These are phyloP conservation scores for Pseudanteris insignis DNA, from an alignment of 2,888 invertebrate genomes.

Conservation along the genomic window DNA sequence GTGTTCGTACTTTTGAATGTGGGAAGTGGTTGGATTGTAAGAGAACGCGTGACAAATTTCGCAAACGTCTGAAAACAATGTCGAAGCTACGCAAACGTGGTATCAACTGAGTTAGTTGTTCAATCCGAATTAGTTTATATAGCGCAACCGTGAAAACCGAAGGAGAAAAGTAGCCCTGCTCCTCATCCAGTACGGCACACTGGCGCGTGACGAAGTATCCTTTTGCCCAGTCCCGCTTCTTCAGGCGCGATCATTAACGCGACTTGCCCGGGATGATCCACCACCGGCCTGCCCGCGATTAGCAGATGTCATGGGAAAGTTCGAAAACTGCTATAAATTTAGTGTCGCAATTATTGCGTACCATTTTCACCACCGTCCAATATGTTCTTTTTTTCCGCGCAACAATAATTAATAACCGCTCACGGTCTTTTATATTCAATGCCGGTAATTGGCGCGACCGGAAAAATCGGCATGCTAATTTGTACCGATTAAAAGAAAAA, in stretches of 20 bases:
- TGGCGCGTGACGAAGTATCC: constrained; percentile 63
- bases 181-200: constrained; percentile 60
- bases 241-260: constrained; percentile 36
- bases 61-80: constrained; percentile 28
- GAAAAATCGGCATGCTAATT: too few species aligned
- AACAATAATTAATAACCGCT: constrained; percentile 7
- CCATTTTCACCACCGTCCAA: constrained; percentile 17
- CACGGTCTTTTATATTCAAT: too few species aligned
- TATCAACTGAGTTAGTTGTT: constrained; percentile 56
- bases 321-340: constrained; percentile 34
- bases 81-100: constrained; percentile 48
- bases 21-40: constrained; percentile 1
- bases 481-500: too few species aligned
- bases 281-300: constrained; percentile 28
- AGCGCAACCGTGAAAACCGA: constrained; percentile 50
- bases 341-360: constrained; percentile 38
- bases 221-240: constrained; percentile 52
- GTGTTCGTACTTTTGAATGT: background rate
- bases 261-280: constrained; percentile 39
- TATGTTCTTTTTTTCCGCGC: background rate
- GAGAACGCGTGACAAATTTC: constrained; percentile 21
- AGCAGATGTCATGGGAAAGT: constrained; percentile 46
- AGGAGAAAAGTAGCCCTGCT: constrained; percentile 55
- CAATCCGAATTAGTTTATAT: constrained; percentile 61
- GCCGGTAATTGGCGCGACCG: too few species aligned